Percentiles rank a stretch among this genome's conserved stretches.
Evolutionary conservation across 2,888 invertebrate species (phyloP).

Genomic region (Drosophila ezoana): DNA sequence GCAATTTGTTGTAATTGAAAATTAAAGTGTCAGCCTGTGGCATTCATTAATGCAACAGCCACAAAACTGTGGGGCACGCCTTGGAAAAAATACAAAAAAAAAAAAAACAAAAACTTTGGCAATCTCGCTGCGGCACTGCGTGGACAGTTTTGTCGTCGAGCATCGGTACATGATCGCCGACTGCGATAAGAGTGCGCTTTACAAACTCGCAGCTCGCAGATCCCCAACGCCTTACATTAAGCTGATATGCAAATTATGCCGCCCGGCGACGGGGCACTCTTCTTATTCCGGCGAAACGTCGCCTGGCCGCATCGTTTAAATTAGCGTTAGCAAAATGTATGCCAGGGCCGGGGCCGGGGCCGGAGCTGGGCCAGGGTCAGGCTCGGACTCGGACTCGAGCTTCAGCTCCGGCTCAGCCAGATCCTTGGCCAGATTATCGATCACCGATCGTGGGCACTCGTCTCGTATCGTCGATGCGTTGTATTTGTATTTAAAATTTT

Average conservation of each 20-base stretch:
- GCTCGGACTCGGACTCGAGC: neutral
- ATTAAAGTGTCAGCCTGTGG: conserved; percentile 82
- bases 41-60: conserved; percentile 68
- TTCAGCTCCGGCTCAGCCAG: neutral
- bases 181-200: conserved; percentile 62
- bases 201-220: conserved; percentile 59
- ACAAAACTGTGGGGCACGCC: conserved; percentile 56
- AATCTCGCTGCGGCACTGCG: conserved; percentile 15
- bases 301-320: conserved; percentile 66
- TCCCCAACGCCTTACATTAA: conserved; percentile 71
- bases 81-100: neutral
- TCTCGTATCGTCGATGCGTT: conserved; percentile 2
- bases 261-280: conserved; percentile 21
- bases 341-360: conserved; percentile 60
- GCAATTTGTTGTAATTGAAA: conserved; percentile 82
- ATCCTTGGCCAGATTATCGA: neutral
- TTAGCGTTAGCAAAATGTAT: conserved; percentile 77
- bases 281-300: conserved; percentile 64
- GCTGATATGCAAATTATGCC: conserved; percentile 78
- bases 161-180: conserved; percentile 62
- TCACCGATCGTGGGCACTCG: neutral
- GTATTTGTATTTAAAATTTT: conserved; percentile 79
- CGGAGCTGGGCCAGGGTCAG: conserved; percentile 38
- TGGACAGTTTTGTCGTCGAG: conserved; percentile 74
- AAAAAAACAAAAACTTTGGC: neutral